These are phyloP conservation scores for Corythaeola cristata DNA, from an alignment of 2,113 vertebrate species.

Conservation along the genomic window DNA sequence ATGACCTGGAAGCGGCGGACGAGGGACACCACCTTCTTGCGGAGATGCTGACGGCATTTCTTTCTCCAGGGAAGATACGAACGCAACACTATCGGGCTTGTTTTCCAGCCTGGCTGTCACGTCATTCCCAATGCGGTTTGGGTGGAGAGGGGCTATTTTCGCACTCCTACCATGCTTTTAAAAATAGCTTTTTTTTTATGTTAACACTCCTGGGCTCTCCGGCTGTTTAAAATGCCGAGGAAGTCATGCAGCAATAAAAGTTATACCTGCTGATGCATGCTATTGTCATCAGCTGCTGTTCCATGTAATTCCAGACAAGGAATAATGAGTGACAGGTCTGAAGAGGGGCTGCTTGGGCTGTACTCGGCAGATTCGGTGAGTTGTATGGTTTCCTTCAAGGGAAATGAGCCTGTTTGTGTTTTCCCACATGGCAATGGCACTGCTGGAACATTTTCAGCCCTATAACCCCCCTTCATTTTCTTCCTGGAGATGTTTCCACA, in stretches of 20 bases:
- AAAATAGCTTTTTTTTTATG: neutral
- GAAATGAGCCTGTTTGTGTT: neutral
- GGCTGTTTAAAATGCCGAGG: neutral
- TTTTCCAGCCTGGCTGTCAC: neutral
- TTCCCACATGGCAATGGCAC: neutral
- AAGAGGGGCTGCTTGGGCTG: neutral
- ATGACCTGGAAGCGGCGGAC: neutral
- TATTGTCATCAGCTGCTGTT: neutral
- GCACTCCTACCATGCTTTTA: neutral
- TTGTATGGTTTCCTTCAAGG: neutral
- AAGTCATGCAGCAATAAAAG: neutral
- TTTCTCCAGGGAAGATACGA: neutral
- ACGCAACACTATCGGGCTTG: fast-evolving
- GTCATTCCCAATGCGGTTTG: neutral
- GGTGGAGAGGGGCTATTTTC: neutral
- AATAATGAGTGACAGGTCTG: neutral
- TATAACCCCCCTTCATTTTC: fast-evolving
- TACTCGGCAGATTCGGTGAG: fast-evolving
- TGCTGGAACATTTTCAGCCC: neutral
- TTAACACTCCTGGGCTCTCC: neutral
- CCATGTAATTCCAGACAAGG: neutral
- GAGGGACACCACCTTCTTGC: neutral
- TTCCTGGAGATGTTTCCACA: neutral
- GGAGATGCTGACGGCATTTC: neutral
- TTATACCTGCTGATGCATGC: neutral